A percentile compares a stretch with the other conserved stretches of the same genome.
These are phyloP conservation scores for Orchesella cincta DNA, from an alignment of 1,140 invertebrate species.

Conservation along the genomic window DNA sequence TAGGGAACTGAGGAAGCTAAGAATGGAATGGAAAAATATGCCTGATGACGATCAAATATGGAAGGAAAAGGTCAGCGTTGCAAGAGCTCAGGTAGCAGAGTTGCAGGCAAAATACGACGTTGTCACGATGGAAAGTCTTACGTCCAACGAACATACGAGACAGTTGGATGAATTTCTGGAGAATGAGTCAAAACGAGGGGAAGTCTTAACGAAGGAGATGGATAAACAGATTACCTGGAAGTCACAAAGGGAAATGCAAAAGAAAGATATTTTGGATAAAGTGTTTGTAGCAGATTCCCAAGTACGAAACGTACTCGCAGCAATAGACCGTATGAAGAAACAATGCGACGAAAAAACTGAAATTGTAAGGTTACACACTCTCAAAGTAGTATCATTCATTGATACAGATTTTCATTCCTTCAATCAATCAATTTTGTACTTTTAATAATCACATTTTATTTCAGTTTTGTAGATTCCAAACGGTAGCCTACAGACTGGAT, in stretches of 20 bases:
- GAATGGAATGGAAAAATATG: neutral
- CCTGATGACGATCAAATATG: neutral
- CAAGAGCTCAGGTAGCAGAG: neutral
- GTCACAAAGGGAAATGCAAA: neutral
- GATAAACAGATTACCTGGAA: neutral
- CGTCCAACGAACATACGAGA: slow-evolving; percentile 34
- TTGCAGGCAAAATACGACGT: slow-evolving; percentile 20
- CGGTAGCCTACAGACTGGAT: neutral
- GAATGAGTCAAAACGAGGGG: slow-evolving; percentile 26
- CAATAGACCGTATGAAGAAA: neutral
- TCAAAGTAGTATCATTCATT: neutral
- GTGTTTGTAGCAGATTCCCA: neutral
- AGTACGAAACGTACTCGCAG: neutral
- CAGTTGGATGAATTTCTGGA: slow-evolving; percentile 36
- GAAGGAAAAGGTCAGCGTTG: neutral
- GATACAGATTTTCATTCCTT: neutral
- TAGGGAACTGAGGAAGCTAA: neutral
- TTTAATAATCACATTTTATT: neutral
- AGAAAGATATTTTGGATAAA: neutral
- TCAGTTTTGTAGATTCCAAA: neutral
- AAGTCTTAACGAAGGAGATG: neutral
- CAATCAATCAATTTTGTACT: neutral
- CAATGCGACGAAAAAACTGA: neutral
- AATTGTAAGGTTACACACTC: neutral
- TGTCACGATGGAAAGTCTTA: slow-evolving; percentile 14